Conservation (phyloP, 1,140 invertebrate genomes). For the Tetramorium simillimum region DNA sequence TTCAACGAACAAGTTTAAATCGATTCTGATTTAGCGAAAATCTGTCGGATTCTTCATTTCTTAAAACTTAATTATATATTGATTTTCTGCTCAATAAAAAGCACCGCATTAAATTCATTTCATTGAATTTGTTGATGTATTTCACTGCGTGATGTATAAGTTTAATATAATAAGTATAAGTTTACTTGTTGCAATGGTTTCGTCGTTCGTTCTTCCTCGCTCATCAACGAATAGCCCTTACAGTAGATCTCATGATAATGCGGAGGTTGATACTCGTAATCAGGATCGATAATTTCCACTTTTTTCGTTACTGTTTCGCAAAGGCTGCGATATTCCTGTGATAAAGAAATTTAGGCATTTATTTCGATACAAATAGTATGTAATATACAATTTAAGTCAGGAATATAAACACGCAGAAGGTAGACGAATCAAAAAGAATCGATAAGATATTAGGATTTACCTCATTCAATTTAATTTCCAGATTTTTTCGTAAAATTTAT, state of each 20-base stretch:
- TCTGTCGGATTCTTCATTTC: background rate
- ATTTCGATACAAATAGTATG: background rate
- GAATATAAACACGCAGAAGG: constrained; percentile 4
- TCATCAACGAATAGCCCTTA: constrained; percentile 73
- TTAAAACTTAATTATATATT: constrained; percentile 3
- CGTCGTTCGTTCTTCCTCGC: background rate
- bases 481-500: background rate
- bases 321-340: constrained; percentile 82
- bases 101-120: background rate
- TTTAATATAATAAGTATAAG: constrained; percentile 35
- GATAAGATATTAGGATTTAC: background rate
- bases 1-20: background rate
- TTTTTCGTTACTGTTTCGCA: constrained; percentile 80
- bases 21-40: background rate
- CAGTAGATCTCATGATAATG: constrained; percentile 82
- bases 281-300: constrained; percentile 78
- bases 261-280: constrained; percentile 83
- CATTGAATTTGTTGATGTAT: background rate
- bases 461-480: background rate
- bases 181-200: constrained; percentile 73
- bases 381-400: background rate
- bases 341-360: constrained; percentile 23
- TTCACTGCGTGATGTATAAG: background rate
- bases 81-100: background rate
- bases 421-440: background rate